Percentiles rank a stretch among this genome's conserved stretches.
Conservation (phyloP, 1,140 invertebrate genomes). For the Saccostrea cuccullata region DNA sequence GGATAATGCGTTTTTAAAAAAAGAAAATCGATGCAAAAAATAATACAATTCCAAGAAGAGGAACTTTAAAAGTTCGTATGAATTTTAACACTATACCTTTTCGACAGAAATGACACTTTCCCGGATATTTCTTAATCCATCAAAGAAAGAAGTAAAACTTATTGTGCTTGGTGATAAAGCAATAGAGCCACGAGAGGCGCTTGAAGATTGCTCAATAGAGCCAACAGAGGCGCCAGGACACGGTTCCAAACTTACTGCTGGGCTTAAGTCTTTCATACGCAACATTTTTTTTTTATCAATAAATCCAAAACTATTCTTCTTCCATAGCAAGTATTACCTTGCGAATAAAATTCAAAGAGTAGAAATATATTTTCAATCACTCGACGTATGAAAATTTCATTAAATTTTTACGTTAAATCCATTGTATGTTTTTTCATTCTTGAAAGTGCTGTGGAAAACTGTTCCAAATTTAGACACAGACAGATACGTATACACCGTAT, state of each 20-base stretch:
- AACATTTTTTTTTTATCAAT: not conserved
- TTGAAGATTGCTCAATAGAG: not conserved
- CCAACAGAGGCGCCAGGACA: not conserved
- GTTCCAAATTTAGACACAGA: not conserved
- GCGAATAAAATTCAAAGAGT: too few species aligned
- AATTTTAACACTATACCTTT: not conserved
- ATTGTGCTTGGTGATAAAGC: not conserved
- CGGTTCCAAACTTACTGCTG: not conserved
- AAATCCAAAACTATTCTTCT: not conserved
- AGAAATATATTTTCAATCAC: too few species aligned
- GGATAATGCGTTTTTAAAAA: not conserved
- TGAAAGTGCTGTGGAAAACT: not conserved
- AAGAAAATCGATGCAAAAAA: not conserved
- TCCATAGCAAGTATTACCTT: too few species aligned
- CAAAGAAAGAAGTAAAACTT: not conserved
- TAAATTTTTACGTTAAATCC: not conserved
- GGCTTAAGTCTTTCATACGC: not conserved
- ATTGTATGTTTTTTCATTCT: too few species aligned
- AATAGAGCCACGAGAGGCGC: not conserved
- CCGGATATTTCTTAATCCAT: conserved; percentile 9
- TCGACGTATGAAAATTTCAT: not conserved
- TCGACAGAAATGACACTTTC: not conserved
- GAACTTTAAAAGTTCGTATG: too few species aligned
- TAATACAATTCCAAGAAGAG: too few species aligned
- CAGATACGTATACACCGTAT: not conserved